phyloP scores from a whole-genome alignment of 2,797 vertebrate species.

The Pantherophis alleghaniensis region DNA sequence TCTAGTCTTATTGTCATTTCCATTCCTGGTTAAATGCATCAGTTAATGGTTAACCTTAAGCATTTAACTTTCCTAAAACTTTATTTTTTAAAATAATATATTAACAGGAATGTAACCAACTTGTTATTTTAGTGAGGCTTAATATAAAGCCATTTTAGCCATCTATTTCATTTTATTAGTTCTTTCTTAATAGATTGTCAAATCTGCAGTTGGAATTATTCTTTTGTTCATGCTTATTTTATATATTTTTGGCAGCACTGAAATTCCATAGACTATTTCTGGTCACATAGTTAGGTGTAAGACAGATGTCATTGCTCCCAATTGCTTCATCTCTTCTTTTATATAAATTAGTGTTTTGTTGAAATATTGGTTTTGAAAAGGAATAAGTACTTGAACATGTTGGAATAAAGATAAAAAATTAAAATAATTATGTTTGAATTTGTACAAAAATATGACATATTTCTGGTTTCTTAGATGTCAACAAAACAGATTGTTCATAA shows the following conservation, averaged over 20 bases:
- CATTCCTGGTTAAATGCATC: background rate
- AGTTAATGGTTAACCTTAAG: background rate
- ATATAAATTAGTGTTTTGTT: constrained; percentile 36
- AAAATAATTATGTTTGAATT: background rate
- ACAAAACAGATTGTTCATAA: background rate
- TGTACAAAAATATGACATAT: background rate
- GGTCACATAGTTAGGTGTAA: background rate
- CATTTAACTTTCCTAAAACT: constrained; percentile 2
- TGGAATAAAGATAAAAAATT: background rate
- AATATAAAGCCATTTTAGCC: background rate
- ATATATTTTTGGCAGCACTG: constrained; percentile 18
- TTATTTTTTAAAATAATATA: background rate
- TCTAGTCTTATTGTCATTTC: background rate
- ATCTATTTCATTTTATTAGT: constrained; percentile 21
- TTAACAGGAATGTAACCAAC: background rate
- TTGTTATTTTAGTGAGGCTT: background rate
- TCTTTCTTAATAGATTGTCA: background rate
- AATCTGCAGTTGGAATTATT: background rate
- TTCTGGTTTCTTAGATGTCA: background rate
- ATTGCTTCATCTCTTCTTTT: constrained; percentile 11
- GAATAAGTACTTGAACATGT: background rate
- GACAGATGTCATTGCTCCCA: constrained; percentile 2
- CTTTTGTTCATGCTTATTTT: constrained; percentile 20
- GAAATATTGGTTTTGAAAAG: background rate
- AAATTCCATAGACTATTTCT: background rate